A percentile compares a stretch with the other conserved stretches of the same genome.
phyloP scores from a whole-genome alignment of 2,797 vertebrate genomes.

The Alca torda region DNA sequence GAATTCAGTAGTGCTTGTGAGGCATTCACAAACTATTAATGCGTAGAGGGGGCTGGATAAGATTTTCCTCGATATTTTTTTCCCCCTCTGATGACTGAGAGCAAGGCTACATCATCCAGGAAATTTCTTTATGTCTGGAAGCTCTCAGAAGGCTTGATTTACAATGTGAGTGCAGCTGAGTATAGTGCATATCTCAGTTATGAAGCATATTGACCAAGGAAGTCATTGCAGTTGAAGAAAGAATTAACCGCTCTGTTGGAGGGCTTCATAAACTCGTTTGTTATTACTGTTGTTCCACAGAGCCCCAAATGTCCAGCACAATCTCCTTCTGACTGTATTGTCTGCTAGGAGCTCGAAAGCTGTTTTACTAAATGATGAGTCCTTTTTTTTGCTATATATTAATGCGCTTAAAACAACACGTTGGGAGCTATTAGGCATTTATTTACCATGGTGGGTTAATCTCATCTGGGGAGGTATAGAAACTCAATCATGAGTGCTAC shows the following conservation, averaged over 20 bases:
- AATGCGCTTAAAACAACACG: slow-evolving; percentile 59
- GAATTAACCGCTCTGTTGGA: slow-evolving; percentile 52
- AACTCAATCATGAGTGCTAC: slow-evolving; percentile 80
- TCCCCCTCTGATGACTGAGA: background rate
- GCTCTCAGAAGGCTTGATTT: background rate
- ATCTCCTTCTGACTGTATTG: slow-evolving; percentile 45
- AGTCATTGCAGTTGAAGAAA: slow-evolving; percentile 40
- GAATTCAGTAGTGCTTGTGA: background rate
- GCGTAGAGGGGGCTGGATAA: background rate
- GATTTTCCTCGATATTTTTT: background rate
- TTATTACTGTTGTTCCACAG: slow-evolving; percentile 51
- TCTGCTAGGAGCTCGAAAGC: slow-evolving; percentile 38
- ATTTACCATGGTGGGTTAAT: slow-evolving; percentile 81
- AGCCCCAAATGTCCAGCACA: slow-evolving; percentile 67
- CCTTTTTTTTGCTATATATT: slow-evolving; percentile 58
- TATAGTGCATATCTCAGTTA: background rate
- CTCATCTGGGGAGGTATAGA: slow-evolving; percentile 80
- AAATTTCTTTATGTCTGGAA: background rate
- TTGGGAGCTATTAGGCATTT: slow-evolving; percentile 73
- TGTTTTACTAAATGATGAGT: slow-evolving; percentile 28
- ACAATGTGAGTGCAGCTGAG: background rate
- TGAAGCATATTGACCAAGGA: slow-evolving; percentile 44
- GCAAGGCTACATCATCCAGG: background rate
- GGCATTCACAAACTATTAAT: background rate
- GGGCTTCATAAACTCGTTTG: slow-evolving; percentile 46